Evolutionary conservation across 2,797 vertebrate species (phyloP).

Genomic region (Neopelma chrysocephalum): DNA sequence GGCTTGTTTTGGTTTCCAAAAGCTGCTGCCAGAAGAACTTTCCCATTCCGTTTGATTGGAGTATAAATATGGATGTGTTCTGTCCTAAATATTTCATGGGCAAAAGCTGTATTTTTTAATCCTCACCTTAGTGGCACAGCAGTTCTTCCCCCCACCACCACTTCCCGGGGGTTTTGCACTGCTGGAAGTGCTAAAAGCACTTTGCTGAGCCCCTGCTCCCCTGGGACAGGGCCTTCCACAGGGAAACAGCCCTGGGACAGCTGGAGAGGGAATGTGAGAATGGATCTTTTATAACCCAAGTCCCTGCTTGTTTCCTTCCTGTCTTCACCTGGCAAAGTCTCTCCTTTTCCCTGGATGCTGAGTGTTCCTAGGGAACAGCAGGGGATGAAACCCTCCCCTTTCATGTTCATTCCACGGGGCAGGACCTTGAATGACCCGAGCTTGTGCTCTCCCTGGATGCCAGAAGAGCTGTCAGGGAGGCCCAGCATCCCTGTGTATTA

Average conservation of each 20-base stretch:
- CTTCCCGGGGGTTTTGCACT: neutral
- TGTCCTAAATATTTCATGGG: constrained; percentile 13
- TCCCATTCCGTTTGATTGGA: constrained; percentile 31
- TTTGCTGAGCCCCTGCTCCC: neutral
- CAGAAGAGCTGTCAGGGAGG: neutral
- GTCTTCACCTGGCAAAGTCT: neutral
- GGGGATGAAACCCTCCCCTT: neutral
- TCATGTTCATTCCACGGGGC: fast-evolving
- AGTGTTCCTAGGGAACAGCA: neutral
- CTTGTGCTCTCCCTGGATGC: neutral
- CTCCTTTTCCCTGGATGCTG: neutral
- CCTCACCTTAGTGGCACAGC: neutral
- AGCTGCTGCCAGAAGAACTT: neutral
- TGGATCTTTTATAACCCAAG: neutral
- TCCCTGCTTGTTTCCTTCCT: neutral
- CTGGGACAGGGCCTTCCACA: fast-evolving
- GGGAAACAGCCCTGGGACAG: neutral
- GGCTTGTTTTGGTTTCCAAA: neutral
- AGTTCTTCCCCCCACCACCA: neutral
- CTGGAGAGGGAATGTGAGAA: neutral
- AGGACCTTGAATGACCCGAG: neutral
- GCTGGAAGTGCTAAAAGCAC: neutral
- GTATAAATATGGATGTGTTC: constrained; percentile 25
- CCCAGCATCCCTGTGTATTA: neutral
- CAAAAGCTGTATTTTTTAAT: neutral